Base-by-base conservation (phyloP, 2,113 vertebrate species). In the Willisornis vidua region DNA sequence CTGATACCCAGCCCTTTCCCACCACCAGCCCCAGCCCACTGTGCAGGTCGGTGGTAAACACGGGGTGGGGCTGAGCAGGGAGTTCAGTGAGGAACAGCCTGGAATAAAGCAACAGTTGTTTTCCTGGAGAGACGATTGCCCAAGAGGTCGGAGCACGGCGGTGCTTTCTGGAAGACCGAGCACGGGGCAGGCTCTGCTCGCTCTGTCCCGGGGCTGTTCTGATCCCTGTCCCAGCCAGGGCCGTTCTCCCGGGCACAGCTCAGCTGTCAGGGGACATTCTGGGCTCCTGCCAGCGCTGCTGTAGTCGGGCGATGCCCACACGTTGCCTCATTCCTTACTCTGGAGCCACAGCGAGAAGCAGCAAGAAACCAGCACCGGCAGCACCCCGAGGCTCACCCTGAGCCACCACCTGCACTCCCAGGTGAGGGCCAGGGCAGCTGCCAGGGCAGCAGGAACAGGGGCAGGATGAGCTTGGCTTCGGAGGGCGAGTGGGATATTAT, bases 241-340 rank as follows among this genome's bases (percentile, higher is more conserved):
- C 26, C 51, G 24, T 49, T 62, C 76, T 48, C 14, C 57, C 46
- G 17, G 46, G 61, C n/a, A 15, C 61, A 48, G 61, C 74, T 54
- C 87, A 83, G 80, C 95, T 87, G 97, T 92, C 96, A 96, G 95
- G 93, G 97, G 84, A 51, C 90, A 74, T 49, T 25, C 89, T 93
- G 39, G 51, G 92, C 23, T 25, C 54, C 41, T 77, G 96, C 90
- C 95, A 95, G 94, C 84, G 43, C 81, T 63, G 68, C 31, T 14
- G 76, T 74, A 58, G 19, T 97, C 96, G 97, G 97, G 58, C 87
- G 79, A 7, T 95, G 95, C 90, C 89, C 62, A n/a, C 43, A 20
- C 0, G 17, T 33, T 24, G 74, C 78, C 43, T 90, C 83, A 91
- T 11, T 74, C 48, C 87, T 35, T 54, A 1, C 23, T 24, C 49